Conservation (phyloP, 2,113 vertebrate genomes). For the Catharus fuscescens region DNA sequence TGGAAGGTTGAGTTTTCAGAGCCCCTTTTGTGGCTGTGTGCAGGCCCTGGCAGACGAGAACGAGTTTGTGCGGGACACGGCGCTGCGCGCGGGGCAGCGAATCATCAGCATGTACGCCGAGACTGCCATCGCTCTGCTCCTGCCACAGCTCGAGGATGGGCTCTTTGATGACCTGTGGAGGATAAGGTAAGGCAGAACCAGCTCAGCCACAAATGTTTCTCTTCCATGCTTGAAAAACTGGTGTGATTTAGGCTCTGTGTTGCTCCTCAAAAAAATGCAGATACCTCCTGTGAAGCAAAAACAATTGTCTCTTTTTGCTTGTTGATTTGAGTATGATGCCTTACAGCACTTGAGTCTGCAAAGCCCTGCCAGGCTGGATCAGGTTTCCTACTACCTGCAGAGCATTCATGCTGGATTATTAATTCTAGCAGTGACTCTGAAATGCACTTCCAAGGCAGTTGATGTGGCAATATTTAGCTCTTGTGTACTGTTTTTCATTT, state of each 20-base stretch:
- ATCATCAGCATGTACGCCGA: slow-evolving; percentile 98
- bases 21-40: not conserved
- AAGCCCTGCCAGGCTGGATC: not conserved
- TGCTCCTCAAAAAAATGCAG: not conserved
- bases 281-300: not conserved
- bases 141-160: slow-evolving; percentile 97
- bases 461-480: not conserved
- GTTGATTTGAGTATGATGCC: not conserved
- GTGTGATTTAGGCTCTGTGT: not conserved
- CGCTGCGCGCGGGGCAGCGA: slow-evolving; percentile 91
- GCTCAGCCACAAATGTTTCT: not conserved
- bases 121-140: slow-evolving; percentile 91
- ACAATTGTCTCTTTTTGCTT: not conserved
- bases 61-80: slow-evolving; percentile 96
- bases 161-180: slow-evolving; percentile 98
- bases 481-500: not conserved
- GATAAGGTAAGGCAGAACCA: slow-evolving; percentile 82
- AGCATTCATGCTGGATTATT: not conserved
- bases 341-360: not conserved
- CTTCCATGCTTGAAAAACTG: not conserved
- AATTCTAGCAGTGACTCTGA: not conserved
- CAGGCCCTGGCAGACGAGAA: slow-evolving; percentile 98
- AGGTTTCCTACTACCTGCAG: not conserved
- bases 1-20: not conserved
- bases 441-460: not conserved